These are phyloP conservation scores for Aurelia aurita DNA, from an alignment of 30 jellyfish, hydroid and myxozoan species.

Conservation along the genomic window DNA sequence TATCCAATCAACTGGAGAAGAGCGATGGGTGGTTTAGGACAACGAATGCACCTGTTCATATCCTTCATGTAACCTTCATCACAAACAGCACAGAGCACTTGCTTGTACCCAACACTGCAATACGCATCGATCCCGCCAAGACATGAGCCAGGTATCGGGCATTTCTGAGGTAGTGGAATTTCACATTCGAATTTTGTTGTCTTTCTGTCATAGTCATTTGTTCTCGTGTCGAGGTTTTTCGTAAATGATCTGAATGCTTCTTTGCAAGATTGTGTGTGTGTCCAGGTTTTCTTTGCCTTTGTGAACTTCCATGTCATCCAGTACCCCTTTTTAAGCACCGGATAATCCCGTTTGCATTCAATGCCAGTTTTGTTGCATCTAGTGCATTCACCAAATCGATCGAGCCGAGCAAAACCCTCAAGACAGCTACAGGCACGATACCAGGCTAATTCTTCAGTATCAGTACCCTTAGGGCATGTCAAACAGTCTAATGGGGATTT, in stretches of 20 bases:
- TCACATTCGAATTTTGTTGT: constrained; percentile 19
- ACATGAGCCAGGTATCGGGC: constrained; percentile 62
- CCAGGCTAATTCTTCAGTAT: constrained; percentile 34
- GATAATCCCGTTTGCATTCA: constrained; percentile 46
- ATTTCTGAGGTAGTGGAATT: constrained; percentile 46
- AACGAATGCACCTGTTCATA: constrained; percentile 26
- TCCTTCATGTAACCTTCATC: constrained; percentile 36
- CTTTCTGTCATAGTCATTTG: constrained; percentile 16
- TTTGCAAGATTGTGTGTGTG: constrained; percentile 9
- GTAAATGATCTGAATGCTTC: constrained; percentile 6
- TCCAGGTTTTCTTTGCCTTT: too few relatives aligned
- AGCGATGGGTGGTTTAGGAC: constrained; percentile 26
- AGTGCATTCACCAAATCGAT: constrained; percentile 65
- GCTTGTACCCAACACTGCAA: constrained; percentile 46
- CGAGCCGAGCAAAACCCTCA: constrained; percentile 39
- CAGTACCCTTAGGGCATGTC: constrained; percentile 72
- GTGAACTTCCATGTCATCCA: constrained; percentile 60
- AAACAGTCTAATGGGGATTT: constrained; percentile 47
- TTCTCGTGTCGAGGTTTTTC: constrained; percentile 21
- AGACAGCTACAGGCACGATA: constrained; percentile 59
- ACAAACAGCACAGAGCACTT: constrained; percentile 65
- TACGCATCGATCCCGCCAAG: constrained; percentile 58
- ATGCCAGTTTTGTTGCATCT: constrained; percentile 35
- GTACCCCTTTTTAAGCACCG: constrained; percentile 11
- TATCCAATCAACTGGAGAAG: constrained; percentile 18